Evolutionary conservation across 2,888 invertebrate species (phyloP).

Genomic region (Lasioglossum oenotherae): DNA sequence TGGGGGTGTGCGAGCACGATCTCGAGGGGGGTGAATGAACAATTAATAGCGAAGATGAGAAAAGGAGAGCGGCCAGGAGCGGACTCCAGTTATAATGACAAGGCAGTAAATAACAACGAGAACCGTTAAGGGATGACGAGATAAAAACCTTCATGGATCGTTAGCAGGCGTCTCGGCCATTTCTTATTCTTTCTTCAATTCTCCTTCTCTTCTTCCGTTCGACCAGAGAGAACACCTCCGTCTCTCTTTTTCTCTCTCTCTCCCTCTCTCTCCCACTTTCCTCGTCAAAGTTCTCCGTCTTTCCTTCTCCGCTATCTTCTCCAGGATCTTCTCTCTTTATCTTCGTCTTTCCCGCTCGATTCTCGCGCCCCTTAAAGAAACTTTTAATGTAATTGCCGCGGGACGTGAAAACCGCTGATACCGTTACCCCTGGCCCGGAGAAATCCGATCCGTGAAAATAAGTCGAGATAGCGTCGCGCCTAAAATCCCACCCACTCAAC

Average conservation of each 20-base stretch:
- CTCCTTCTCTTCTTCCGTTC: constrained; percentile 44
- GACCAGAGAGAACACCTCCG: neutral
- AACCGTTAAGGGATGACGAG: constrained; percentile 75
- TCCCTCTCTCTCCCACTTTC: constrained; percentile 41
- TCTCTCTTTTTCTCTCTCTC: neutral
- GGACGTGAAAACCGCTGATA: constrained; percentile 78
- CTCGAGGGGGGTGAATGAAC: constrained; percentile 68
- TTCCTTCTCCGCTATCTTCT: constrained; percentile 7
- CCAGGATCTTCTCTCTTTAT: constrained; percentile 55
- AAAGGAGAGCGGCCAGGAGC: constrained; percentile 33
- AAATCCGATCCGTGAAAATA: constrained; percentile 75
- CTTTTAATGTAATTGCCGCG: constrained; percentile 79
- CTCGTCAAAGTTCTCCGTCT: constrained; percentile 40
- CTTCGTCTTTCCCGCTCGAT: constrained; percentile 64
- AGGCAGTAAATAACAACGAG: constrained; percentile 73
- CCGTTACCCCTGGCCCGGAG: constrained; percentile 71
- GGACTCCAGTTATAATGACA: constrained; percentile 70
- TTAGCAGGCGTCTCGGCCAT: constrained; percentile 72
- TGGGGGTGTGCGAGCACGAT: constrained; percentile 30
- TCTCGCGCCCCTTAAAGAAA: constrained; percentile 75
- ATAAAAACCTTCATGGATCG: constrained; percentile 75
- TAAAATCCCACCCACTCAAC: constrained; percentile 68
- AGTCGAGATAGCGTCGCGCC: constrained; percentile 70
- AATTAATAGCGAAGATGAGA: constrained; percentile 60
- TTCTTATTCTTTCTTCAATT: constrained; percentile 66